phyloP scores from a whole-genome alignment of 2,113 vertebrate species.

The Arvicanthis niloticus region DNA sequence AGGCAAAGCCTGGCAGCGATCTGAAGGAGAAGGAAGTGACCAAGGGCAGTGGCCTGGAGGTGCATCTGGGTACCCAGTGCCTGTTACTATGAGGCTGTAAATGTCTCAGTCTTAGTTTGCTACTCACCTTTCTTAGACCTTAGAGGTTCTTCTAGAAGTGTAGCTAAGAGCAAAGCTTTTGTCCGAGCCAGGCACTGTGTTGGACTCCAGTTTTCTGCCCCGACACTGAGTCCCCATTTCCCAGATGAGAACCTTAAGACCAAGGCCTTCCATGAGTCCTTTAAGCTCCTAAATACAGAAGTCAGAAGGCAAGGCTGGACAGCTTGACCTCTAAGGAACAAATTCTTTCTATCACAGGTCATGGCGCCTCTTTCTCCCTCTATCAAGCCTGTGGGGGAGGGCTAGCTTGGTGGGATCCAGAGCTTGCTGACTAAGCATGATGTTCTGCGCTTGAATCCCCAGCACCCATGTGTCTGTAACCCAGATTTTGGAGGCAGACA shows the following conservation, averaged over 20 bases:
- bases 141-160: neutral
- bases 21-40: neutral
- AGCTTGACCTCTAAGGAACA: neutral
- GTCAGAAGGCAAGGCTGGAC: neutral
- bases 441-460: neutral
- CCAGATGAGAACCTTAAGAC: neutral
- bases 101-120: neutral
- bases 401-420: no score
- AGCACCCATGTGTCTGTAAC: neutral
- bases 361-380: neutral
- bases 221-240: neutral
- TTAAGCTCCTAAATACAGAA: neutral
- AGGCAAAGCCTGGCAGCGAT: neutral
- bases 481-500: neutral
- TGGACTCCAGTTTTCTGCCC: neutral
- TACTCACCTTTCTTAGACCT: neutral
- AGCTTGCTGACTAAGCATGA: neutral
- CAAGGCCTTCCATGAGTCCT: neutral
- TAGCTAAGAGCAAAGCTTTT: neutral
- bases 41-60: neutral
- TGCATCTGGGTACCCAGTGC: neutral
- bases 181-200: neutral
- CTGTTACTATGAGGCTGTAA: no score
- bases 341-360: neutral
- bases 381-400: neutral